Evolutionary conservation across 2,113 vertebrate species (phyloP).

Genomic region (Saguinus midas): DNA sequence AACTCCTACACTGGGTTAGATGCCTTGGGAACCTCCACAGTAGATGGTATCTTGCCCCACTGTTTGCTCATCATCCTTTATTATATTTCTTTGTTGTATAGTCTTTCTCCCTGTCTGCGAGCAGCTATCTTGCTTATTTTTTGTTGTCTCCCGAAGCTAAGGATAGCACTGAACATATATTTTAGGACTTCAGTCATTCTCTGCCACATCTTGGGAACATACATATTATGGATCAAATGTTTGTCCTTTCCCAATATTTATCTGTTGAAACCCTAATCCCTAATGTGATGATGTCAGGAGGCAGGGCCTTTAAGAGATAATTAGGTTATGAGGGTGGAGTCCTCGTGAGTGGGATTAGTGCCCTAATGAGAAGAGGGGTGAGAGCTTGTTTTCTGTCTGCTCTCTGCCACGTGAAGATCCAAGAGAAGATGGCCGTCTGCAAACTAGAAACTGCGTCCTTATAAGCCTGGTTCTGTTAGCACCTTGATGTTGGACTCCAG

Average conservation of each 20-base stretch:
- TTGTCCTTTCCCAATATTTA: neutral
- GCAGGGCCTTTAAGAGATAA: neutral
- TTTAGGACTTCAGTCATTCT: neutral
- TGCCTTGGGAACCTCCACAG: neutral
- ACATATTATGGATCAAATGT: neutral
- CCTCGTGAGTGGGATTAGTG: neutral
- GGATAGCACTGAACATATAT: neutral
- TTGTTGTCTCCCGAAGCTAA: neutral
- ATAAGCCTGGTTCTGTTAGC: neutral
- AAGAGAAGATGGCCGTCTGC: neutral
- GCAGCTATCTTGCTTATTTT: neutral
- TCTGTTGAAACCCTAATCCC: neutral
- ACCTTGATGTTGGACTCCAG: neutral
- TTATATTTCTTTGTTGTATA: neutral
- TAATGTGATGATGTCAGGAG: neutral
- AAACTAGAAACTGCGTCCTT: neutral
- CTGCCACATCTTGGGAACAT: neutral
- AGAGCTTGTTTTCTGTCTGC: neutral
- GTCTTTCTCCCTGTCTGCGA: neutral
- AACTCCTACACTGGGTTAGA: neutral
- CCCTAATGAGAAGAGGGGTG: neutral
- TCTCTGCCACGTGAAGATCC: too few species aligned
- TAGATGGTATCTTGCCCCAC: neutral
- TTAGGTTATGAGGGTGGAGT: neutral
- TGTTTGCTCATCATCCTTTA: neutral